Evolutionary conservation across 2,888 invertebrate species (phyloP), one percentile per base, ranked within the genome.

Genomic region (Ochropleura leucogaster): DNA sequence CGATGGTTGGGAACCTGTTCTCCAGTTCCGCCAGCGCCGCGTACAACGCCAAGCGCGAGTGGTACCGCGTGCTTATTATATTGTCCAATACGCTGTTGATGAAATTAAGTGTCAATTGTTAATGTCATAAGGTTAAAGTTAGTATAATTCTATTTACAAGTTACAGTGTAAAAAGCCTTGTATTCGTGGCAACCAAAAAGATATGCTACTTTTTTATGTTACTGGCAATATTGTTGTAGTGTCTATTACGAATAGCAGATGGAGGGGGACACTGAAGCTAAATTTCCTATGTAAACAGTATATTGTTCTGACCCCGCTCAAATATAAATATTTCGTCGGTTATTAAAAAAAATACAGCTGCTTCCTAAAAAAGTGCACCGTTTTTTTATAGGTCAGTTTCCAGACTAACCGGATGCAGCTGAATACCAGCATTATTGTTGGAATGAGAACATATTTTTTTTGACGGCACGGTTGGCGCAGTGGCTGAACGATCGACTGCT

Each of bases 11-110:
- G 90, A 97, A 97, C 79, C 95, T 96, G 86, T 97, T 97, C 92
- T 98, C 98, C 62, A 99, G 91, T 57, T 97, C 97, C 0, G 97
- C 97, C 80, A 99, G 94, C 53, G 97, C 95, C 0, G 94, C 92
- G 86, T 97, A 97, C 60, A 99, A 91, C 89, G 98, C 97, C 49
- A 96, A 90, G 79, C 97, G 97, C 0, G 96, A 95, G 89, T 98
- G 97, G 92, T 98, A 98, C 14, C 96, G 94, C 0, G 97, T 97
- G 74, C 96, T 94, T 87, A 97, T 96, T 83, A 98, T 97, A 91
- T 98, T 98, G 83, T 97, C 97, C 75, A 97, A 92, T 3, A 97
- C 96, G 72, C 96, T 96, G 92, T 6, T 74, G 76, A 78, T 60
- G 20, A 63, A 73, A 77, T 66, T 1, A 51, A 12, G 10, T 14